Evolutionary conservation across 2,113 vertebrate species (phyloP).

Genomic region (Lepisosteus oculatus): DNA sequence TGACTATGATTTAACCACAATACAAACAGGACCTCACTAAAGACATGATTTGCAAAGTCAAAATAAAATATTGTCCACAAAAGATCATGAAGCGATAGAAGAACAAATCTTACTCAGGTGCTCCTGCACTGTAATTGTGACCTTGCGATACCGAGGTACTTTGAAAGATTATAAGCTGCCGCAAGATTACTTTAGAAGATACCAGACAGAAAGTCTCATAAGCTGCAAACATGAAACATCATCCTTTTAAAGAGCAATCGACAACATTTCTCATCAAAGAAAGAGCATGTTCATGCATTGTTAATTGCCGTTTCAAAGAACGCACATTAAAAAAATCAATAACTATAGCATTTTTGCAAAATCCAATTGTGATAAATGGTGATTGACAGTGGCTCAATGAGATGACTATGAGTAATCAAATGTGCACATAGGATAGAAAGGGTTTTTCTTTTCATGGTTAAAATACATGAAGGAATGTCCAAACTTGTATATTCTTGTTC

Average conservation of each 20-base stretch:
- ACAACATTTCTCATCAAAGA: neutral
- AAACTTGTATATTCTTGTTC: too few species aligned
- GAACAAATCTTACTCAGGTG: neutral
- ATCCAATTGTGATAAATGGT: neutral
- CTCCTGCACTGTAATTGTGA: neutral
- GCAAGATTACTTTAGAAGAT: neutral
- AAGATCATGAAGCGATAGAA: neutral
- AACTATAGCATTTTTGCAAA: neutral
- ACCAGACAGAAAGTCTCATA: neutral
- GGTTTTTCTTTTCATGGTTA: too few species aligned
- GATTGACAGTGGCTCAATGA: too few species aligned
- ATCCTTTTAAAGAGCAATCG: neutral
- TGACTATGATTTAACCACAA: too few species aligned
- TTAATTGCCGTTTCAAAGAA: neutral
- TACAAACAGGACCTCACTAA: neutral
- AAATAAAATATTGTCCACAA: neutral
- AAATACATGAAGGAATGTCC: too few species aligned
- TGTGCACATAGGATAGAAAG: too few species aligned
- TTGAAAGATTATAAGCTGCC: neutral
- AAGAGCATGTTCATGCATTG: neutral
- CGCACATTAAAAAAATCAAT: neutral
- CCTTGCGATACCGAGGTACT: neutral
- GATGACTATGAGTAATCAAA: too few species aligned
- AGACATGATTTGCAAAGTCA: neutral
- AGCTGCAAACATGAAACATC: neutral